Evolutionary conservation across 2,888 invertebrate species (phyloP).

Genomic region (Agapetus fuscipes): DNA sequence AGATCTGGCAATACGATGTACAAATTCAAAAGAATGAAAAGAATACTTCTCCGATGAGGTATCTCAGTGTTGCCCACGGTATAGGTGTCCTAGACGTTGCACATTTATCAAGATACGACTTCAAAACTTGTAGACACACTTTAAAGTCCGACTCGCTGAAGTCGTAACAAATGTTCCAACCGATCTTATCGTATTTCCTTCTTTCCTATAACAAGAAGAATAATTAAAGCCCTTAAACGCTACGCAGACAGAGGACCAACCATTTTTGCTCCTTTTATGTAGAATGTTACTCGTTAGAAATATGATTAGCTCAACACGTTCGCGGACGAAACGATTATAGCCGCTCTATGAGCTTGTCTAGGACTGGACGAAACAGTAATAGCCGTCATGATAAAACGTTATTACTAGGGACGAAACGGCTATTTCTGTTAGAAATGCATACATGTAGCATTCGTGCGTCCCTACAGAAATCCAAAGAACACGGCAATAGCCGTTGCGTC

Average conservation of each 20-base stretch:
- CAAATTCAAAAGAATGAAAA: background rate
- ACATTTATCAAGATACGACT: constrained; percentile 73
- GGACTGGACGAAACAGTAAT: no score
- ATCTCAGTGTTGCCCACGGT: constrained; percentile 87
- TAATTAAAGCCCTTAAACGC: background rate
- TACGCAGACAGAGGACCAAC: background rate
- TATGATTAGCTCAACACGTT: no score
- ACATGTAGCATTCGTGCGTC: no score
- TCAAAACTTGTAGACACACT: constrained; percentile 77
- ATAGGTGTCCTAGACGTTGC: constrained; percentile 50
- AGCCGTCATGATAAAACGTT: no score
- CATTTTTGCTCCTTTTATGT: background rate
- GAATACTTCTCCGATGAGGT: constrained; percentile 78
- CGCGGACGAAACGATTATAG: no score
- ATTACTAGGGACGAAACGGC: no score
- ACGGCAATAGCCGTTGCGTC: no score
- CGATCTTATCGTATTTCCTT: constrained; percentile 86
- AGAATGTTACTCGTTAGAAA: constrained; percentile 1
- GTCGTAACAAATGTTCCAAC: constrained; percentile 91
- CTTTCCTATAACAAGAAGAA: constrained; percentile 53
- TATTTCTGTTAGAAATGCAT: no score
- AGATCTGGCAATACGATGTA: no score
- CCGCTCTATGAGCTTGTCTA: no score
- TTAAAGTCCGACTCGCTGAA: constrained; percentile 90
- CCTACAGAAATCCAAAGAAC: no score